Percentiles rank a stretch among this genome's conserved stretches.
Evolutionary conservation across 2,113 vertebrate genomes (phyloP).

Genomic region (Rhizomys pruinosus): DNA sequence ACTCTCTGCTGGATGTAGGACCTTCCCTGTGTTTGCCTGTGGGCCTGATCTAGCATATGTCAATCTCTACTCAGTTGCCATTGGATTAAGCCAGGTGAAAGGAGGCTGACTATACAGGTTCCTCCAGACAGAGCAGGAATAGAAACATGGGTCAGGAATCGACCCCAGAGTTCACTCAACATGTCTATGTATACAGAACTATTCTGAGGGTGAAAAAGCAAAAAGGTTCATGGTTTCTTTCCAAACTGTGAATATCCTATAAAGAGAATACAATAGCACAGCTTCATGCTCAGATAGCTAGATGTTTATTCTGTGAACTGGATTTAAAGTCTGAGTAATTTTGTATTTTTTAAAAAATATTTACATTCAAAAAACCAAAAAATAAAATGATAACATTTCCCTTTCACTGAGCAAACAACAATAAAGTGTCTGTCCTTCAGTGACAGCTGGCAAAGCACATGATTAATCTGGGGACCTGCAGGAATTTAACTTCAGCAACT

Average conservation of each 20-base stretch:
- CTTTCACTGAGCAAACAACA: conserved; percentile 42
- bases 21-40: background rate
- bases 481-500: background rate
- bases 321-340: conserved; percentile 30
- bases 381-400: conserved; percentile 18
- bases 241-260: background rate
- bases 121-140: background rate
- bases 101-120: background rate
- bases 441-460: conserved; percentile 55
- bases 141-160: background rate
- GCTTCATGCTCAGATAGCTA: background rate
- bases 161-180: background rate
- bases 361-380: conserved; percentile 43
- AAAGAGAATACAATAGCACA: background rate
- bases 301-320: background rate
- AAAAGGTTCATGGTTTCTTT: conserved; percentile 8
- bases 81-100: background rate
- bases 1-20: background rate
- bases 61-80: background rate
- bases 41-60: background rate
- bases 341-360: background rate
- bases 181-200: background rate
- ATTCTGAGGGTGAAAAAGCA: conserved; percentile 12
- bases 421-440: background rate
- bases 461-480: conserved; percentile 8